A percentile compares a stretch with the other conserved stretches of the same genome.
Conservation (phyloP, 2,797 vertebrate genomes). For the Gephyroberyx darwinii region DNA sequence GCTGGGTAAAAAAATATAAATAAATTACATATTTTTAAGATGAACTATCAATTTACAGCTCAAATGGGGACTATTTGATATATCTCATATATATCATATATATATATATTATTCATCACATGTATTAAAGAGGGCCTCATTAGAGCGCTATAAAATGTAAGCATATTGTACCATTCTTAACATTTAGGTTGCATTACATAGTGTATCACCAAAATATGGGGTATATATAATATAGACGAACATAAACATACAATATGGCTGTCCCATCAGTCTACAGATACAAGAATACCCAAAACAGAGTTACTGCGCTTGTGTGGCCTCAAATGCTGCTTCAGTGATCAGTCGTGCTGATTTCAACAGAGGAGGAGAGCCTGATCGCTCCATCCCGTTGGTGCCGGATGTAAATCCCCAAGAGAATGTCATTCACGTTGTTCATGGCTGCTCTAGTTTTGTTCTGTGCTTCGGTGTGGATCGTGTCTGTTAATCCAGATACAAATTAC, state of each 20-base stretch:
- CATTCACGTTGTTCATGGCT: no score
- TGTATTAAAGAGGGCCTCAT: no score
- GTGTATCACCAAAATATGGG: constrained; percentile 1
- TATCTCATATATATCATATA: no score
- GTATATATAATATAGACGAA: not conserved
- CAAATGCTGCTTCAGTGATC: not conserved
- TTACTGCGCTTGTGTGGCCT: no score
- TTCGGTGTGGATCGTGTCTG: no score
- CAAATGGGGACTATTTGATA: not conserved
- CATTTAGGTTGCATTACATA: constrained; percentile 6
- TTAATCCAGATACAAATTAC: no score
- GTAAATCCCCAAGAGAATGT: no score
- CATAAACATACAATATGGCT: constrained; percentile 1
- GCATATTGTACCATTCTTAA: not conserved
- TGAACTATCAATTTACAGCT: not conserved
- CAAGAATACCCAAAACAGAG: not conserved
- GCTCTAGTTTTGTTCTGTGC: no score
- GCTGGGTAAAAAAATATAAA: not conserved
- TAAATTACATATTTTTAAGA: not conserved
- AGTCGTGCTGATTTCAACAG: not conserved
- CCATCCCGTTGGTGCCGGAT: no score
- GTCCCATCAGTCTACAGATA: not conserved
- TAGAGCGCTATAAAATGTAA: not conserved
- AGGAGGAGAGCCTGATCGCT: no score
- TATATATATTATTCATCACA: no score